Evolutionary conservation across 2,113 vertebrate genomes (phyloP).

Genomic region (Dissostichus mawsoni): DNA sequence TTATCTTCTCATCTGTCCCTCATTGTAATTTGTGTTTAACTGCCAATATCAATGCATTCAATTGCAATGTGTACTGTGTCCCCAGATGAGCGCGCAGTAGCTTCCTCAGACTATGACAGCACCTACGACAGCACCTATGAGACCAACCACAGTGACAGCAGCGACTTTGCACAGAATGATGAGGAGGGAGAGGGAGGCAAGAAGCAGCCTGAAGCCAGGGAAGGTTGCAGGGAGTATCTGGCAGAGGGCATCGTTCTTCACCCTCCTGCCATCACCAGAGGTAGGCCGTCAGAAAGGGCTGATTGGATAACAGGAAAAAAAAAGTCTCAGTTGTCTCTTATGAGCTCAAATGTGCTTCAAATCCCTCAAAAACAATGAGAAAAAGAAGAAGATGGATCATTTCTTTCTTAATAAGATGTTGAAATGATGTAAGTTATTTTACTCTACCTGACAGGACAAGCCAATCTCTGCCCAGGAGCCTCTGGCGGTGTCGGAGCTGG

Average conservation of each 20-base stretch:
- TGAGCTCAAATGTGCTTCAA: background rate
- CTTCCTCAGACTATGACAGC: conserved; percentile 94
- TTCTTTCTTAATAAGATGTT: background rate
- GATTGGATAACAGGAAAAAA: too few relatives aligned
- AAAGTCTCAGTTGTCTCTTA: background rate
- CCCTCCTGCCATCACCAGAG: conserved; percentile 78
- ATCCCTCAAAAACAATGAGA: background rate
- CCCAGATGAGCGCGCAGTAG: conserved; percentile 88
- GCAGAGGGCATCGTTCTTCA: conserved; percentile 83
- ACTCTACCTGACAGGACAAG: conserved; percentile 84
- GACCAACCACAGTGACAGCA: conserved; percentile 98
- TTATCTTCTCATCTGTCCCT: background rate
- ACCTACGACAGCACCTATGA: conserved; percentile 89
- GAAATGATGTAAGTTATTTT: background rate
- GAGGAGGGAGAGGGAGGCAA: conserved; percentile 87
- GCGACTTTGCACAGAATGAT: conserved; percentile 93
- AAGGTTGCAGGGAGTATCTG: conserved; percentile 61
- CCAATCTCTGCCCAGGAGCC: conserved; percentile 87
- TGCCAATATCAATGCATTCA: background rate
- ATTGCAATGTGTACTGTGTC: conserved; percentile 21
- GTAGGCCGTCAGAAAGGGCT: conserved; percentile 46
- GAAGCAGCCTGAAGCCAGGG: conserved; percentile 71
- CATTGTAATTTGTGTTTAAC: background rate
- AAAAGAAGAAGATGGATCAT: background rate
- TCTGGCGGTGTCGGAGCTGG: conserved; percentile 88